Evolutionary conservation across 2,797 vertebrate species (phyloP).

Genomic region (Clamator glandarius): DNA sequence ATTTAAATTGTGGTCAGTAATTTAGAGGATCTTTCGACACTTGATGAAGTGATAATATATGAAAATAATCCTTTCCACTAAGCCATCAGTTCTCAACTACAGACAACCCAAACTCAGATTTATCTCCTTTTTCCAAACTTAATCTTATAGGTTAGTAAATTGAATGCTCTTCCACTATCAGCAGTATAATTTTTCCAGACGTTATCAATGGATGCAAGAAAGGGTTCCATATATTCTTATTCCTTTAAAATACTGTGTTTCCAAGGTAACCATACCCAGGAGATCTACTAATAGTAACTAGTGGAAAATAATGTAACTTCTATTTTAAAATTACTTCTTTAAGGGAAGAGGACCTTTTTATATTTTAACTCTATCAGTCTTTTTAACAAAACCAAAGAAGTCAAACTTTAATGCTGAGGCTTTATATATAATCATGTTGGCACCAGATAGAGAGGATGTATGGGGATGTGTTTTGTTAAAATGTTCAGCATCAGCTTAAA

Average conservation of each 20-base stretch:
- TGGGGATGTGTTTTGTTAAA: background rate
- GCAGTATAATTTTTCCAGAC: background rate
- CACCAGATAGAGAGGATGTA: background rate
- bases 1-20: background rate
- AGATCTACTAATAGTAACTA: slow-evolving; percentile 47
- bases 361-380: background rate
- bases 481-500: background rate
- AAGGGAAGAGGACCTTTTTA: slow-evolving; percentile 33
- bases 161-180: background rate
- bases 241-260: slow-evolving; percentile 46
- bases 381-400: slow-evolving; percentile 35
- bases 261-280: slow-evolving; percentile 46
- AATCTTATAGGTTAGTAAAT: background rate
- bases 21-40: background rate
- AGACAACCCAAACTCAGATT: background rate
- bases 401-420: slow-evolving; percentile 21
- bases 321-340: slow-evolving; percentile 53
- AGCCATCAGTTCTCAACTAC: background rate
- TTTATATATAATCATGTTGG: background rate
- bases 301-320: slow-evolving; percentile 43
- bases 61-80: background rate
- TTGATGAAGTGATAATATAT: background rate
- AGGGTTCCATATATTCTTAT: slow-evolving; percentile 2
- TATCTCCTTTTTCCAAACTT: background rate
- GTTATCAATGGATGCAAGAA: slow-evolving; percentile 21